phyloP scores from a whole-genome alignment of 2,113 vertebrate genomes.

The Boulengeromyrus knoepffleri region DNA sequence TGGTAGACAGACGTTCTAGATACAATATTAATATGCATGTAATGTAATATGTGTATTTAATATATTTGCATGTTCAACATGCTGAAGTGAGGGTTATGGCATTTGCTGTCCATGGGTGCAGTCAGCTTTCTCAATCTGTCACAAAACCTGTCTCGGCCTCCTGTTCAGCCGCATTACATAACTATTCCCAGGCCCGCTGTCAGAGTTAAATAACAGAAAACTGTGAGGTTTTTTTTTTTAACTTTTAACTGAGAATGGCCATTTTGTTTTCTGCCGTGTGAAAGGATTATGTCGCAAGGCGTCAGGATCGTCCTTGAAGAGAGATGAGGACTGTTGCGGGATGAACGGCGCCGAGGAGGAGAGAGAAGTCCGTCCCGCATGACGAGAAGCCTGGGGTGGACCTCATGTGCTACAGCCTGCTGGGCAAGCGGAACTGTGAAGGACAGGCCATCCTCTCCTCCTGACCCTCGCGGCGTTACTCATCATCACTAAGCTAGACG shows the following conservation, averaged over 20 bases:
- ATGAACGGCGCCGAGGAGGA: background rate
- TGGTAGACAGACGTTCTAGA: background rate
- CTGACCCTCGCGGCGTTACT: no score
- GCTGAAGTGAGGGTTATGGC: background rate
- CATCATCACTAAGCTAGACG: background rate
- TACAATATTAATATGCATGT: background rate
- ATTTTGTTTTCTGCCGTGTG: background rate
- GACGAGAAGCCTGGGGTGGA: background rate
- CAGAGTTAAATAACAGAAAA: constrained; percentile 9
- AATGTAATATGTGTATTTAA: background rate
- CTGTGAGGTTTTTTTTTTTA: background rate
- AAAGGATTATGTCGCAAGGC: background rate
- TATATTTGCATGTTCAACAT: background rate
- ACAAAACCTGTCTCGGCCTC: constrained; percentile 33
- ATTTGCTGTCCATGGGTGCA: constrained; percentile 41
- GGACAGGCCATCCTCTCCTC: background rate
- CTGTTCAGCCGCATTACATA: constrained; percentile 20
- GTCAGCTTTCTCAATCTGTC: constrained; percentile 62
- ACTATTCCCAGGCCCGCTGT: background rate
- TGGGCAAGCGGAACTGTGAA: background rate
- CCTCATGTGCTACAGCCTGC: background rate
- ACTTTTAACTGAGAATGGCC: background rate
- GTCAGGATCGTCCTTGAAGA: background rate
- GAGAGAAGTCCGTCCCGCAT: background rate
- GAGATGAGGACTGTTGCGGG: background rate